Evolutionary conservation across 2,888 invertebrate genomes (phyloP).

Genomic region (Hirtodrosophila alboralis): DNA sequence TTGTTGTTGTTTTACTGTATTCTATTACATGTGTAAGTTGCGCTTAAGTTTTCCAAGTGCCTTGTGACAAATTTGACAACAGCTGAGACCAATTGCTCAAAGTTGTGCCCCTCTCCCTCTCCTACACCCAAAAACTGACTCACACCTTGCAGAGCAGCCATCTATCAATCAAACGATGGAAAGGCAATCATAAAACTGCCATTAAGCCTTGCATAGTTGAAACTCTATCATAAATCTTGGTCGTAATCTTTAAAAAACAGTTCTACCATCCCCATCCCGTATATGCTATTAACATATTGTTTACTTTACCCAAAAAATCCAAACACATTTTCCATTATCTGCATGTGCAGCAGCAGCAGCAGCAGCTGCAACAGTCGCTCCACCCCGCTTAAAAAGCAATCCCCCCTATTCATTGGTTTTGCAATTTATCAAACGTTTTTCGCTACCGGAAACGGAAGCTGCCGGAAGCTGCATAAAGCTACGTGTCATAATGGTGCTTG

Average conservation of each 20-base stretch:
- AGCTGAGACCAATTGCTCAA: constrained; percentile 72
- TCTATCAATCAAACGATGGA: constrained; percentile 68
- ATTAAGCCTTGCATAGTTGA: constrained; percentile 60
- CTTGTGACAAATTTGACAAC: constrained; percentile 77
- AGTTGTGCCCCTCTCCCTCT: too few relatives aligned
- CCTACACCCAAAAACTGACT: neutral
- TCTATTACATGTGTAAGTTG: constrained; percentile 78
- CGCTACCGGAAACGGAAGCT: constrained; percentile 65
- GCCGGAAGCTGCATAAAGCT: constrained; percentile 69
- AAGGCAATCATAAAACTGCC: constrained; percentile 76
- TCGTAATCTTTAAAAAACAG: constrained; percentile 69
- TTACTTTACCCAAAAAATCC: constrained; percentile 60
- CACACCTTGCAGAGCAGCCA: constrained; percentile 46
- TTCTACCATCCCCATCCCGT: constrained; percentile 7
- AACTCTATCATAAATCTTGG: constrained; percentile 69
- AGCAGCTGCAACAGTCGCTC: constrained; percentile 4
- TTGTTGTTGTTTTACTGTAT: constrained; percentile 45
- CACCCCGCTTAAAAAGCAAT: neutral
- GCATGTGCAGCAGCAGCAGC: constrained; percentile 50
- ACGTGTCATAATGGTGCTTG: constrained; percentile 55
- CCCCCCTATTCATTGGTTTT: constrained; percentile 43
- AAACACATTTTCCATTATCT: constrained; percentile 71
- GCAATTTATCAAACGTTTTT: constrained; percentile 72
- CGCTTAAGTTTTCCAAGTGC: constrained; percentile 64
- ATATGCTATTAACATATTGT: constrained; percentile 73